Evolutionary conservation across 2,113 vertebrate species (phyloP), one percentile per base, ranked within the genome.

Genomic region (Actenoides hombroni): DNA sequence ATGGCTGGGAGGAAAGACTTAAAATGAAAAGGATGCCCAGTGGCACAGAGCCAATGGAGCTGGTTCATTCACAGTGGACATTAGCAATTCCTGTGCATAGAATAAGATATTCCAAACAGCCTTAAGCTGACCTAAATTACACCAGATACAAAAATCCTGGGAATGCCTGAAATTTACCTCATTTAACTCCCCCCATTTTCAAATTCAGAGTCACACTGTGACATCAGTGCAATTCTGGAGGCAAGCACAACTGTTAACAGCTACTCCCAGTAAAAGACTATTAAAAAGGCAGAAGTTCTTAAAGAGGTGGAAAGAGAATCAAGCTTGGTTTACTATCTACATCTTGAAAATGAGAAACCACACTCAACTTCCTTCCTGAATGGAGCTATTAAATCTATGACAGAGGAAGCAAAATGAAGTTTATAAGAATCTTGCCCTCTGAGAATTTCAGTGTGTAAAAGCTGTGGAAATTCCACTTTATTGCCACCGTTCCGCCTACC

Each of bases 401-500:
- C 60, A 84, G 67, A 94, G 76, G 71, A 94, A 90, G 54, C 39
- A 93, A 93, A 77, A 51, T 85, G 71, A 91, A 96, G 56, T 92
- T 96, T 93, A 81, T 88, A 93, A 92, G 90, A 92, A 85, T 82
- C 78, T 77, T 92, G 49, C 77, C 90, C 67, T 92, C 54, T 14
- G 83, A 95, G 88, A 95, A 92, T 93, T 90, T 95, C 92, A 88
- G 42, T 94, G 80, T 48, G 76, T 95, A 96, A 95, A 94, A 94
- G 92, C 93, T 93, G 93, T 95, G 93, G 93, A 96, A 96, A 96
- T 97, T 96, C 92, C 93, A 95, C 88, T 96, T 96, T 88, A 94
- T 86, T 94, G 88, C 90, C 92, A 95, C 83, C 1, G 89, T 96
- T 93, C 84, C 59, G 25, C 92, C 80, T 89, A 92, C 86, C 90